Evolutionary conservation across 2,797 vertebrate genomes (phyloP), one percentile per base, ranked within the genome.

Genomic region (Pterois miles): DNA sequence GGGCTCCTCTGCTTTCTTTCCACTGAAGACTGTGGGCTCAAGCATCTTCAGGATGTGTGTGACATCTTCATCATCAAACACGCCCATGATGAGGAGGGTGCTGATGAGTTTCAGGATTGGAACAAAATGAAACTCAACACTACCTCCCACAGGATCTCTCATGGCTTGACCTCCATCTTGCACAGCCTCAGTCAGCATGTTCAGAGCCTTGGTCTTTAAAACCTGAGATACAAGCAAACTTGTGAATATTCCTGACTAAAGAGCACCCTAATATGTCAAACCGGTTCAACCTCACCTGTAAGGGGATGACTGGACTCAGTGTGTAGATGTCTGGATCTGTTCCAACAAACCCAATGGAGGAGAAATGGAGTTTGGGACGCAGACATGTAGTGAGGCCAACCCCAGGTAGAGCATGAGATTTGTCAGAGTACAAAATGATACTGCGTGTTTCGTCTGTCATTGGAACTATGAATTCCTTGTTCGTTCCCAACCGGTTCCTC

Each of bases 111-210:
- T 99, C 60, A 99, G 92, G 74, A 99, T 97, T 0, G 98, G 98
- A 53, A 99, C 98, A 12, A 99, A 93, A 73, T 99, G 97, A 90
- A 97, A 99, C 86, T 99, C 98, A 54, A 98, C 98, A 2, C 97
- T 98, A 13, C 98, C 98, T 1, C 98, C 98, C 0, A 99, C 96
- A 0, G 97, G 98, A 81, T 99, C 98, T 1, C 98, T 95, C 27
- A 97, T 97, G 48, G 97, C 97, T 83, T 98, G 97, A 0, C 96
- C 97, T 0, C 97, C 97, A 0, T 98, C 98, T 33, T 96, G 95
- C 73, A 99, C 97, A 0, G 97, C 97, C 83, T 99, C 98, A 0
- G 95, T 97, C 87, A 99, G 52, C 98, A 99, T 99, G 82, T 91
- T 92, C 74, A 98, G 91, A 12, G 97, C 96, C 1, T 96, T 98